Base-by-base conservation (phyloP, 2,113 vertebrate species). In the Triplophysa tibetana region DNA sequence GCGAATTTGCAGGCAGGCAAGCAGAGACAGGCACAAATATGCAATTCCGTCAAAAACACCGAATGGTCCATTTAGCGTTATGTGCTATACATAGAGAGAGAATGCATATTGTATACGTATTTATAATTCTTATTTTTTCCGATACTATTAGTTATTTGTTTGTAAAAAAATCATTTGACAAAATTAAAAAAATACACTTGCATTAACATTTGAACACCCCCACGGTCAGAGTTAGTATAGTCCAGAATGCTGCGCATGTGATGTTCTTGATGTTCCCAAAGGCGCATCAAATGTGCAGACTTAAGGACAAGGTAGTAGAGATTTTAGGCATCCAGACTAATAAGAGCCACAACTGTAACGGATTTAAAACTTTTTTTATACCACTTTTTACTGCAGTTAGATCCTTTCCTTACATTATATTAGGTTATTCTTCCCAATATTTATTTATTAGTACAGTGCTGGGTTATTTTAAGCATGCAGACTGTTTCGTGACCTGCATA, bases 11-110 rank as follows among this genome's bases (percentile, higher is more conserved):
- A 38, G 7, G 33, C 3, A 29, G 63, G n/a, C 14, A 19, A 17
- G 5, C 48, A 24, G 17, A 29, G 26, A 3, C 38, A 3, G 19
- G 66, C 0, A 52, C 48, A 33, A 21, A 62, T 62, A 72, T 58
- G 63, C 52, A 45, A 69, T 48, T 67, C 19, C n/a, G 12, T 29
- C 48, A 58, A 78, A 33, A 70, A 61, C 66, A 54, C 4, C 13
- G 11, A 38, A 16, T 8, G 43, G 10, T 41, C 67, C 41, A 66
- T 83, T 52, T 23, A 14, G 1, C 2, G 8, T 85, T 4, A 56
- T 56, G n/a, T 17, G 66, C 41, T 62, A 73, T 17, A 45, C 5
- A 3, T 16, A 21, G 17, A 10, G 11, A 12, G 43, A 38, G 33
- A 65, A 52, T 14, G 0, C 24, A 29, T 26, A 2, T 1, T 50